phyloP scores from a whole-genome alignment of 2,888 invertebrate genomes.

The Sphinx pinastri region DNA sequence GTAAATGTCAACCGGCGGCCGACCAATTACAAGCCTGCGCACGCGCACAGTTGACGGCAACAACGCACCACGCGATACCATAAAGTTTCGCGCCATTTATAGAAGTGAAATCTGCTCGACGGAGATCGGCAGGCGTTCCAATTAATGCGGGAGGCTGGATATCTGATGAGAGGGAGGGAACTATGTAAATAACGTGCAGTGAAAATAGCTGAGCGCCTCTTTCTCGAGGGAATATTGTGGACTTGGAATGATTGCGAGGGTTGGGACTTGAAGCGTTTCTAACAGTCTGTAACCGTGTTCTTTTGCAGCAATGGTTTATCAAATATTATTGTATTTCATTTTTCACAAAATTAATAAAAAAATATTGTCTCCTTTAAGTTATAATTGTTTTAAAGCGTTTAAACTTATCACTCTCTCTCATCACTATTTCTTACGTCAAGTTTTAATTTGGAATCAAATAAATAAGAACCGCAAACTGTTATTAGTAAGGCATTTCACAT shows the following conservation, averaged over 20 bases:
- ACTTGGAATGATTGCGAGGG: neutral
- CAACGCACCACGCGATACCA: constrained; percentile 76
- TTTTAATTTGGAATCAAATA: too few relatives aligned
- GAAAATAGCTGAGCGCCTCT: constrained; percentile 21
- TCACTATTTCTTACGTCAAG: too few relatives aligned
- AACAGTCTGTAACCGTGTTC: too few relatives aligned
- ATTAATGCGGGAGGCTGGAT: constrained; percentile 70
- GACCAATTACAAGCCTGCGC: constrained; percentile 81
- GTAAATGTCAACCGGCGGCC: constrained; percentile 79
- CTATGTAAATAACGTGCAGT: constrained; percentile 28
- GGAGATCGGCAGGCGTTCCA: constrained; percentile 71
- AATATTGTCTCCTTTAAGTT: too few relatives aligned
- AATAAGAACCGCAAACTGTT: too few relatives aligned
- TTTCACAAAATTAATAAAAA: too few relatives aligned
- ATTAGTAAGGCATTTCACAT: too few relatives aligned
- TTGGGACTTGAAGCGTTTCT: too few relatives aligned
- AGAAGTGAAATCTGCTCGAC: constrained; percentile 70
- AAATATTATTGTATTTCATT: too few relatives aligned
- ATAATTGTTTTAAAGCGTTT: too few relatives aligned
- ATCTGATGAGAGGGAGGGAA: constrained; percentile 59
- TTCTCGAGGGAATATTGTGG: constrained; percentile 18
- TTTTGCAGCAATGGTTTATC: too few relatives aligned
- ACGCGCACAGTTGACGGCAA: constrained; percentile 73
- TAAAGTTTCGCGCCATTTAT: constrained; percentile 81
- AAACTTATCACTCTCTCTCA: too few relatives aligned